Evolutionary conservation across 2,888 invertebrate species (phyloP), one percentile per base, ranked within the genome.

Genomic region (Dicranocentrus wangi): DNA sequence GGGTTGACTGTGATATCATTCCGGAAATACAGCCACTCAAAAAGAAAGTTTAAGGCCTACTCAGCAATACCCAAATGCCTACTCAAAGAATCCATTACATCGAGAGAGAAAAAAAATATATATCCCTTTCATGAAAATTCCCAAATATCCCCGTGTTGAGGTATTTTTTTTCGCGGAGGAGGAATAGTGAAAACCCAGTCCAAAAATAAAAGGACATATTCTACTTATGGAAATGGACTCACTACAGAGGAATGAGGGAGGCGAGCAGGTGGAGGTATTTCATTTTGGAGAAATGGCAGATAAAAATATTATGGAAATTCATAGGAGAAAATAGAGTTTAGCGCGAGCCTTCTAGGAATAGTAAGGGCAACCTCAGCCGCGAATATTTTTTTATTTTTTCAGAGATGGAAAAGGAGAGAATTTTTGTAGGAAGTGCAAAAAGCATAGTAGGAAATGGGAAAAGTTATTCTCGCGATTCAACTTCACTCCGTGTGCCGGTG

Each of bases 361-460:
- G 32, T 3, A 32, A 32, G 32, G n/a, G 32, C 32, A 32, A 7
- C 3, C 47, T 10, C n/a, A 47, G 8, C 47, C 15, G n/a, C 15
- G n/a, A 8, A 39, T 13, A 39, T 39, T 39, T 39, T 39, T 39
- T 8, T 39, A 39, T 39, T 39, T 42, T 58, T 42, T 32, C 43
- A 61, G 25, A 72, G 72, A 72, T 43, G 61, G 60, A 58, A 71
- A 15, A 47, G 47, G 47, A 47, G 47, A 47, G 47, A 55, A 55
- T 21, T 19, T 7, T 7, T 23, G 23, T 19, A 55, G 23, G 23
- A 43, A 65, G 75, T 68, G 73, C 55, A 65, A 77, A 68, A 69
- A 15, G 69, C 51, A 61, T 47, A 5, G 42, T n/a, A 66, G 63
- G 53, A 70, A 78, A 78, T 78, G 77, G 77, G 63, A 78, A 70